Evolutionary conservation across 2,113 vertebrate species (phyloP).

Genomic region (Oryzias curvinotus): DNA sequence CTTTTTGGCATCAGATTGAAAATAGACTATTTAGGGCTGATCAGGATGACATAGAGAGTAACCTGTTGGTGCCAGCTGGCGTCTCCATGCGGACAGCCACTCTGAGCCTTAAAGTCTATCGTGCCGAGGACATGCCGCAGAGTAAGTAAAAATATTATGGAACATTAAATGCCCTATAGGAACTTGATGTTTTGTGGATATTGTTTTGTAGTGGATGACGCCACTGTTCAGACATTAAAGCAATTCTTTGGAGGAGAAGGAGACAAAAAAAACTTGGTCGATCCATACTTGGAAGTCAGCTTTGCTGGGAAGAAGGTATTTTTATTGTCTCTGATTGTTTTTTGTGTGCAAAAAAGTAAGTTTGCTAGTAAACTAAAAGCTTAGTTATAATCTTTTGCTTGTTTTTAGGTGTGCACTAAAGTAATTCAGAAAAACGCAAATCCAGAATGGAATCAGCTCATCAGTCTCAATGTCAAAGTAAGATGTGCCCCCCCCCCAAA

Average conservation of each 20-base stretch:
- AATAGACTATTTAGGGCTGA: constrained; percentile 81
- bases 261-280: constrained; percentile 95
- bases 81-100: constrained; percentile 86
- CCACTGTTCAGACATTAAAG: constrained; percentile 89
- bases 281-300: constrained; percentile 94
- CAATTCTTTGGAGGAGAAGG: constrained; percentile 87
- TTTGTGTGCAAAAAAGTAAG: too few species aligned
- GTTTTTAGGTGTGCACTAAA: constrained; percentile 85
- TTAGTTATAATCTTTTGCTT: not conserved
- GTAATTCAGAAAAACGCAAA: constrained; percentile 96
- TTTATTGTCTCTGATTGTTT: not conserved
- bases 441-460: constrained; percentile 94
- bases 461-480: constrained; percentile 94
- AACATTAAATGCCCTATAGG: not conserved
- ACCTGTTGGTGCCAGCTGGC: constrained; percentile 90
- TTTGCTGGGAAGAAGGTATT: constrained; percentile 96
- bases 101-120: constrained; percentile 90
- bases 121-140: constrained; percentile 96
- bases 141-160: constrained; percentile 72
- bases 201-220: constrained; percentile 89
- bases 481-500: not conserved
- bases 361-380: not conserved
- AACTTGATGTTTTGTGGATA: not conserved
- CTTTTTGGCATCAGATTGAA: constrained; percentile 75
- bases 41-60: constrained; percentile 91